These are phyloP conservation scores for Serripes groenlandicus DNA, from an alignment of 2,888 invertebrate genomes.

Conservation along the genomic window DNA sequence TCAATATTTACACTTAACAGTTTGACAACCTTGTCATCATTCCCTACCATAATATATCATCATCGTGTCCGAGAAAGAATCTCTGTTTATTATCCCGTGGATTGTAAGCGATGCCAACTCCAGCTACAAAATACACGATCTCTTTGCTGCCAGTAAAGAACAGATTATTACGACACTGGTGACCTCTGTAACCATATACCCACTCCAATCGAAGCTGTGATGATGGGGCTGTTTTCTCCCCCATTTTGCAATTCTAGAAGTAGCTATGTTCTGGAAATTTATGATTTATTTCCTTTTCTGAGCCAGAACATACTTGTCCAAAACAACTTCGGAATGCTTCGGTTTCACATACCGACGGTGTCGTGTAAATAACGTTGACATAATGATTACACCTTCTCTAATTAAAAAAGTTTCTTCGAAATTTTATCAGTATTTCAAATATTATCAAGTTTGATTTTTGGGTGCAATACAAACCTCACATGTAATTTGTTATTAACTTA, in stretches of 20 bases:
- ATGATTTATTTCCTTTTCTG: conserved; percentile 6
- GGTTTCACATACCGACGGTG: conserved; percentile 20
- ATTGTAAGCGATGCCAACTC: conserved; percentile 87
- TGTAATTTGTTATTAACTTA: no score
- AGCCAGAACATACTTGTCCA: conserved; percentile 57
- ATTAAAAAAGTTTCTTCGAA: no score
- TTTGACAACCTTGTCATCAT: no score
- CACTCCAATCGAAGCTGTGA: conserved; percentile 86
- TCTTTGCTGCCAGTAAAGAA: conserved; percentile 85
- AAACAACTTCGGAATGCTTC: conserved; percentile 57
- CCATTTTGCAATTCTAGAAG: conserved; percentile 65
- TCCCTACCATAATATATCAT: conserved; percentile 86
- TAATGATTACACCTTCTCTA: no score
- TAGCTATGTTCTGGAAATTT: not conserved
- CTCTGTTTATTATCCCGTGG: conserved; percentile 83
- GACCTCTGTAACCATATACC: conserved; percentile 87
- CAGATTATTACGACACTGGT: conserved; percentile 86
- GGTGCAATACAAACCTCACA: no score
- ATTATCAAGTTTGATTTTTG: no score
- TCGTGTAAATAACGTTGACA: not conserved
- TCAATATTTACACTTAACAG: no score
- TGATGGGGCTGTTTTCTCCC: conserved; percentile 83
- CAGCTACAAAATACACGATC: conserved; percentile 87
- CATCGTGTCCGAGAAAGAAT: conserved; percentile 87
- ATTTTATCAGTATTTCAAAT: no score